These are phyloP conservation scores for Danaus plexippus DNA, from an alignment of 1,140 invertebrate genomes.

Conservation along the genomic window DNA sequence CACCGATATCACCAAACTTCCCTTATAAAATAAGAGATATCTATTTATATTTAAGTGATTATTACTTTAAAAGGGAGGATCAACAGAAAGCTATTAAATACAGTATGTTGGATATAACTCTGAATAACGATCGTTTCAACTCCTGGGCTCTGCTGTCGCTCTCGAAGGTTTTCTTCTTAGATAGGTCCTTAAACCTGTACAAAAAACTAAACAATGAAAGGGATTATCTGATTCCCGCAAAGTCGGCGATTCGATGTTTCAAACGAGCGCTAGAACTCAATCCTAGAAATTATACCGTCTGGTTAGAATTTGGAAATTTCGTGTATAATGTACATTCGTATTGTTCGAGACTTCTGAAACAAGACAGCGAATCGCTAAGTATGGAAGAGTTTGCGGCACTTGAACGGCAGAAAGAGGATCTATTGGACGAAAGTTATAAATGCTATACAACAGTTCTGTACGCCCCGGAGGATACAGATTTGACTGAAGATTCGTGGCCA, in stretches of 20 bases:
- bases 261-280: conserved; percentile 82
- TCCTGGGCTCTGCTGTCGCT: conserved; percentile 94
- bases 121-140: conserved; percentile 85
- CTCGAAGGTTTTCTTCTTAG: conserved; percentile 84
- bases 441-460: conserved; percentile 84
- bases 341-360: conserved; percentile 87
- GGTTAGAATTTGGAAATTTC: conserved; percentile 91
- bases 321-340: conserved; percentile 91
- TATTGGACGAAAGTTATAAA: conserved; percentile 81
- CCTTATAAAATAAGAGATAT: conserved; percentile 78
- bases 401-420: conserved; percentile 83
- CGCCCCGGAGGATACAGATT: conserved; percentile 72
- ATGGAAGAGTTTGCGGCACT: conserved; percentile 84
- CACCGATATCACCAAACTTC: conserved; percentile 60
- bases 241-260: conserved; percentile 83
- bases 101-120: conserved; percentile 86
- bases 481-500: conserved; percentile 87
- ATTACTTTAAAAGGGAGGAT: conserved; percentile 90
- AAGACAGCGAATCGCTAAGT: conserved; percentile 81
- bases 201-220: conserved; percentile 77
- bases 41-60: conserved; percentile 92
- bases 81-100: conserved; percentile 84
- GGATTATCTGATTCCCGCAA: conserved; percentile 81
- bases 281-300: conserved; percentile 80
- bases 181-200: conserved; percentile 85